phyloP scores from a whole-genome alignment of 2,888 invertebrate species.

The Acanthosepion pharaonis region DNA sequence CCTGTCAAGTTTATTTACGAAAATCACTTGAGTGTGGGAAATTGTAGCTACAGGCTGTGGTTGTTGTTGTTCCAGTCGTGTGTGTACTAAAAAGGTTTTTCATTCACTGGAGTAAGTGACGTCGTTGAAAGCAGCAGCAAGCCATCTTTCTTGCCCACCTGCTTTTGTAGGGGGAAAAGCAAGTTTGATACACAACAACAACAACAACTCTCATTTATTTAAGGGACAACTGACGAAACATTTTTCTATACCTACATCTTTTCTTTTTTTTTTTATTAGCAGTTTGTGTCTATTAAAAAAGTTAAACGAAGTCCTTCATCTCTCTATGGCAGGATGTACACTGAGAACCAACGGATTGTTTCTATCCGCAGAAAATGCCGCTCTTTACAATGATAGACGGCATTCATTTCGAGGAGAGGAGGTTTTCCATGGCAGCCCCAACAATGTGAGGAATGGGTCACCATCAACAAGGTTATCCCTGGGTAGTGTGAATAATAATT shows the following conservation, averaged over 20 bases:
- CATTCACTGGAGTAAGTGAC: background rate
- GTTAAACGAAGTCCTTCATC: background rate
- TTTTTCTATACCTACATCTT: background rate
- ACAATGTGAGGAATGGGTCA: background rate
- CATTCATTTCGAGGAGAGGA: background rate
- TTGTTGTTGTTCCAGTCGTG: background rate
- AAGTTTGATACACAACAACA: background rate
- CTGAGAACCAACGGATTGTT: background rate
- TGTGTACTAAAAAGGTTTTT: background rate
- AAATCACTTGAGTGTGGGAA: background rate
- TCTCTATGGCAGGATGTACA: background rate
- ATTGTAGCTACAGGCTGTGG: background rate
- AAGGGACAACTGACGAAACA: background rate
- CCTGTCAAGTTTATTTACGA: no score
- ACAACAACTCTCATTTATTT: background rate
- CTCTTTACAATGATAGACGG: background rate
- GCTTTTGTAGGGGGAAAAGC: background rate
- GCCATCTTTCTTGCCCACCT: background rate
- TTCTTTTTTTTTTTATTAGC: background rate
- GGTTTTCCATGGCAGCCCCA: background rate
- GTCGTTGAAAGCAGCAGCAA: background rate
- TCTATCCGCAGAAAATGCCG: background rate
- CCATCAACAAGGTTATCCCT: background rate
- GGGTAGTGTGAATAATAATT: background rate
- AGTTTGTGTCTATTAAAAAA: background rate